Base-by-base conservation (phyloP, 2,797 vertebrate genomes). In the Podarcis lilfordi region DNA sequence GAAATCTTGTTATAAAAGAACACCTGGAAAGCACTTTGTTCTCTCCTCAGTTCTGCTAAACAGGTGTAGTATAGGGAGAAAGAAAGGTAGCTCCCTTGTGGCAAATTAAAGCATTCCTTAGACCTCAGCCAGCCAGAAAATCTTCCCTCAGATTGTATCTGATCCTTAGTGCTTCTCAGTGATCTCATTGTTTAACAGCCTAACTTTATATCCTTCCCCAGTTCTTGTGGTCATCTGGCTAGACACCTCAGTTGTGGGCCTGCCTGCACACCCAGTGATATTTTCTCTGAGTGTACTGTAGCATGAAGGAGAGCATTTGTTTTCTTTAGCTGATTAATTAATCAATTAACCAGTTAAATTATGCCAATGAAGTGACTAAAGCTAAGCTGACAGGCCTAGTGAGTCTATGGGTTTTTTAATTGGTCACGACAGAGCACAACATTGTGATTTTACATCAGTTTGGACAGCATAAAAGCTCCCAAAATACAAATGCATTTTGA, bases 401-500 rank as follows among this genome's bases (percentile, higher is more conserved):
- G 32, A 37, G 21, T 69, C 80, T 55, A 37, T n/a, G 6, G 32
- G 17, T 13, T 8, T 83, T 88, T 69, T 55, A 84, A 71, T 23
- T n/a, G 43, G 40, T 61, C 45, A 37, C 27, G 74, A 68, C 19
- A 6, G 3, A 64, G 89, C 64, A 35, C 80, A 82, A 64, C 59
- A 45, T 81, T 82, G 19, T 32, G 43, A 74, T 82, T 86, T 74
- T 82, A 86, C 82, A 85, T 27, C 5, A 86, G 8, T 3, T 68
- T 32, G 72, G 8, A 77, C 74, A 82, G 32, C 43, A 84, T 89
- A 29, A 81, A 89, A 82, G 85, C 82, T 78, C 3, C 27, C 64
- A 23, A 69, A 55, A 21, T 74, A 75, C 78, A 93, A 94, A 92
- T 89, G 86, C 69, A 69, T 50, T 40, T 2, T 85, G 40, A 27